phyloP scores from a whole-genome alignment of 2,888 invertebrate genomes.

The Auanema freiburgensis region DNA sequence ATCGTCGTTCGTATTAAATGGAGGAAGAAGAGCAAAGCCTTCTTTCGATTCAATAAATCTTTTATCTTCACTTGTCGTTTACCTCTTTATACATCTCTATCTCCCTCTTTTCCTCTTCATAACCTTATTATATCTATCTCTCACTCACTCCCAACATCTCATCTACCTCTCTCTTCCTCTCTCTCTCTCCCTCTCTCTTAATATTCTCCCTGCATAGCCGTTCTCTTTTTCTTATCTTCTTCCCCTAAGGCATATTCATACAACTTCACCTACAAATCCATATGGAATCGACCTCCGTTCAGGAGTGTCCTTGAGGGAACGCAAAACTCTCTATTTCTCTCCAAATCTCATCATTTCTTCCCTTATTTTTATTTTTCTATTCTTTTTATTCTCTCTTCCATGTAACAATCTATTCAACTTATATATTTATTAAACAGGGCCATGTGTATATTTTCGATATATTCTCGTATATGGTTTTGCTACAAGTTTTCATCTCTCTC shows the following conservation, averaged over 20 bases:
- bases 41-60: too few relatives aligned
- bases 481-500: conserved; percentile 4
- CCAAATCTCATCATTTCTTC: conserved; percentile 9
- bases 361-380: conserved; percentile 7
- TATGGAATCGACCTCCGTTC: too few relatives aligned
- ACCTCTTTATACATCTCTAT: not conserved
- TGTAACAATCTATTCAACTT: conserved; percentile 18
- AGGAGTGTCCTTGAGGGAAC: too few relatives aligned
- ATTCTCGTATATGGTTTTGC: too few relatives aligned
- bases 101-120: not conserved
- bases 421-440: conserved; percentile 5
- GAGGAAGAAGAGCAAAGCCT: too few relatives aligned
- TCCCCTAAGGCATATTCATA: too few relatives aligned
- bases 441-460: not conserved
- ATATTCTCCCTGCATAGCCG: not conserved
- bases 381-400: conserved; percentile 2
- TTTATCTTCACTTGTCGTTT: too few relatives aligned
- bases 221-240: conserved; percentile 19
- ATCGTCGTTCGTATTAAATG: too few relatives aligned
- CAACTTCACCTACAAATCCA: too few relatives aligned
- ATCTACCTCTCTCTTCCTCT: conserved; percentile 17
- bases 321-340: conserved; percentile 9
- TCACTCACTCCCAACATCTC: conserved; percentile 22
- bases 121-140: conserved; percentile 15
- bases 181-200: conserved; percentile 11